These are phyloP conservation scores for Octopus sinensis DNA, from an alignment of 1,140 invertebrate genomes.

Conservation along the genomic window DNA sequence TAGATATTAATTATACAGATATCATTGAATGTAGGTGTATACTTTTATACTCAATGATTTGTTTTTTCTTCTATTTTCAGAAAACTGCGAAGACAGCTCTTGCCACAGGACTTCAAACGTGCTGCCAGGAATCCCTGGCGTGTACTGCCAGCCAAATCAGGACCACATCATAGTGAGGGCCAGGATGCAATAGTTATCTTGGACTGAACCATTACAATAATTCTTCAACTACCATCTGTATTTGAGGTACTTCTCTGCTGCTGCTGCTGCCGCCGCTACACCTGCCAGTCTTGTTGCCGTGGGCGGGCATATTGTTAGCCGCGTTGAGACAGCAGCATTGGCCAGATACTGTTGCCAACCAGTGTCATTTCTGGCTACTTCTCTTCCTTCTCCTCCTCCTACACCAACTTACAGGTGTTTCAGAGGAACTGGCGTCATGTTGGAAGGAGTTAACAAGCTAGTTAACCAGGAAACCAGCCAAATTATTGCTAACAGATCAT, in stretches of 20 bases:
- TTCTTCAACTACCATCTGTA: neutral
- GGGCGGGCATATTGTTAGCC: neutral
- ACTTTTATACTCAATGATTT: neutral
- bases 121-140: constrained; percentile 86
- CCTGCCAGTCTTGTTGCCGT: neutral
- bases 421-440: no score
- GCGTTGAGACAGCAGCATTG: neutral
- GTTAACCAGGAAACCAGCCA: no score
- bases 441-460: no score
- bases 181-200: constrained; percentile 10
- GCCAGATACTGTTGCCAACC: no score
- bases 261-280: neutral
- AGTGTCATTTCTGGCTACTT: no score
- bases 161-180: constrained; percentile 21
- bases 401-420: no score
- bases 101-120: constrained; percentile 76
- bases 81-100: constrained; percentile 77
- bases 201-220: constrained; percentile 7
- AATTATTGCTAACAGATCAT: no score
- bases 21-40: no score
- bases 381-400: no score
- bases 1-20: no score
- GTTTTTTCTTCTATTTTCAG: constrained; percentile 59
- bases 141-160: constrained; percentile 36
- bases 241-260: neutral